Base-by-base conservation (phyloP, 2,113 vertebrate species). In the Cyprinodon variegatus region DNA sequence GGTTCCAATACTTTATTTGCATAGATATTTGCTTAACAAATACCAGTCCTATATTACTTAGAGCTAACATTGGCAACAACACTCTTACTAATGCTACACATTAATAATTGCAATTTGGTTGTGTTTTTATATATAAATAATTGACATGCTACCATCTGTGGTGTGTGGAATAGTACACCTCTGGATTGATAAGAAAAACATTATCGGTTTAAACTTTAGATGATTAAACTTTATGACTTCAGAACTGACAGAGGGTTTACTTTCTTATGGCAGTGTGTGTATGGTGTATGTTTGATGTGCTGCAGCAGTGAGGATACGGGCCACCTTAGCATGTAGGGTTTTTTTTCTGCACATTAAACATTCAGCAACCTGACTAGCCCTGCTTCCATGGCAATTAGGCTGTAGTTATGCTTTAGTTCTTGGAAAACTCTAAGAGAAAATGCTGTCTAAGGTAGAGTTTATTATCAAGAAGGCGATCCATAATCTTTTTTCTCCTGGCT, bases 21-120 rank as follows among this genome's bases (percentile, higher is more conserved):
- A 65, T 72, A 39, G 43, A 69, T 82, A 62, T 87, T 87, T 78
- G 37, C 36, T 81, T 76, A 62, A 84, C 81, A 84, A 86, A 77
- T 72, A 78, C 46, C 57, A 29, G 65, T 76, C 70, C 73, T 68
- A 71, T 78, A 76, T 48, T 29, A 29, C 29, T 29, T 29, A 29
- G 29, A 29, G 60, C 50, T 78, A 79, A 41, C 59, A 83, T 45
- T 68, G 36, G 57, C 41, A 76, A 65, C 69, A 37, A 78, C 66
- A 69, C 14, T 40, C 17, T 37, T 63, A 70, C 80, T 61, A 70
- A 50, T 70, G 6, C 38, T 82, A 57, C 48, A 66, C 20, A 9
- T 46, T 14, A 40, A 63, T n/a, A 43, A 4, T 50, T 1, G 76
- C 29, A 29, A 29, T 1, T 29, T 29, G 29, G 40, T 37, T n/a